These are phyloP conservation scores for Smittia sp. DNA, from an alignment of 2,888 invertebrate genomes.

Conservation along the genomic window DNA sequence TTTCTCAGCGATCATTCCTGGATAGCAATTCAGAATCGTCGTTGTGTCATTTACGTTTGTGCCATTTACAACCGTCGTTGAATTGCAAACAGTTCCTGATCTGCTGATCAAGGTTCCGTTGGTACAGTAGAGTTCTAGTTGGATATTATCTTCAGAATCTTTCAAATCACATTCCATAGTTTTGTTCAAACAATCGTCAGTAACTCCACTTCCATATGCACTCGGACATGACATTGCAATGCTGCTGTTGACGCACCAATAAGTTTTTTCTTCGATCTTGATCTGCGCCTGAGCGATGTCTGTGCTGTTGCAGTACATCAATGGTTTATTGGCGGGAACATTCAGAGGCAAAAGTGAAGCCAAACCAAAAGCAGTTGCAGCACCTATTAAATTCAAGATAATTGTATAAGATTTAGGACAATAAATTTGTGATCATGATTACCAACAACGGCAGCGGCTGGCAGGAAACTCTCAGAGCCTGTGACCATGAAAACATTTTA, in stretches of 20 bases:
- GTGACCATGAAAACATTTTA: background rate
- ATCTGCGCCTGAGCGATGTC: background rate
- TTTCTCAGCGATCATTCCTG: background rate
- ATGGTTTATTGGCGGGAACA: constrained; percentile 12
- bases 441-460: constrained; percentile 21
- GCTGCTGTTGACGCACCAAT: background rate
- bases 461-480: background rate
- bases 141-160: background rate
- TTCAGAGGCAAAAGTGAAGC: constrained; percentile 12
- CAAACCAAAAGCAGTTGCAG: constrained; percentile 32
- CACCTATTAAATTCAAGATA: no score
- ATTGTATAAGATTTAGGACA: background rate
- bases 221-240: background rate
- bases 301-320: constrained; percentile 18
- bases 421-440: background rate
- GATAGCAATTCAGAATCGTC: background rate
- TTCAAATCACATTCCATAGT: background rate
- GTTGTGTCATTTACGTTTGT: background rate
- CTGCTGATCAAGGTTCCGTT: constrained; percentile 1
- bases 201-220: background rate
- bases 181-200: background rate
- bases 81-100: background rate
- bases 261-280: background rate
- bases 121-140: background rate
- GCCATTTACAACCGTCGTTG: constrained; percentile 8